A percentile compares a stretch with the other conserved stretches of the same genome.
phyloP scores from a whole-genome alignment of 2,113 vertebrate genomes.

The Cricetomys ansorgei region DNA sequence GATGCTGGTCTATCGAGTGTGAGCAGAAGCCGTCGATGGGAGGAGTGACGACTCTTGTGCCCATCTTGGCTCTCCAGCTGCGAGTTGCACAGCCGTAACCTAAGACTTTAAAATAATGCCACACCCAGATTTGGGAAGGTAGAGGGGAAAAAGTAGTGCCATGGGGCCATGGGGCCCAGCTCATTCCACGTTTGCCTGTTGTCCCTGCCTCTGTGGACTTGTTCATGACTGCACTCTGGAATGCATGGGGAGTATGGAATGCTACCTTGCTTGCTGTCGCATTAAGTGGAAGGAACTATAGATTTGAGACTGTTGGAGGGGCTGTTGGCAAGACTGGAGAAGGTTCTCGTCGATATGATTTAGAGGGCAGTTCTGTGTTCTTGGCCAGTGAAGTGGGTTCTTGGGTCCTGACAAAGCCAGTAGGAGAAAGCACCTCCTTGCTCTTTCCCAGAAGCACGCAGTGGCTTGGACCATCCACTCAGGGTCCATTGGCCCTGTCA shows the following conservation, averaged over 20 bases:
- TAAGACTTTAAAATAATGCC: not conserved
- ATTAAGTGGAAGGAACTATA: not conserved
- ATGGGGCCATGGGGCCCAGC: not conserved
- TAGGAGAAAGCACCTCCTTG: not conserved
- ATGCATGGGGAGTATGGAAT: not conserved
- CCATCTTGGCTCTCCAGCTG: not conserved
- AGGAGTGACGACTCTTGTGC: accelerated
- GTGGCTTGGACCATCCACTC: not conserved
- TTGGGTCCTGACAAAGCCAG: not conserved
- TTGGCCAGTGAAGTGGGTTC: not conserved
- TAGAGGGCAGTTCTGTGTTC: not conserved
- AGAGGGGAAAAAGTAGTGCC: not conserved
- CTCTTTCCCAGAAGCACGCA: not conserved
- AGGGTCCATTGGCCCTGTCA: not conserved
- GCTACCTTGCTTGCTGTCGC: constrained; percentile 1
- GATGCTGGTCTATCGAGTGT: not conserved
- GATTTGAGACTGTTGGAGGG: not conserved
- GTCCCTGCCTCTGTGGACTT: not conserved
- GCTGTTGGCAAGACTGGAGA: not conserved
- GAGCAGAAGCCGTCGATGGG: not conserved
- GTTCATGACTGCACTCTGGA: not conserved
- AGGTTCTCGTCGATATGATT: not conserved
- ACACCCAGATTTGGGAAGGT: not conserved
- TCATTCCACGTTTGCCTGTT: not conserved
- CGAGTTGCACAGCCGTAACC: not conserved